Base-by-base conservation (phyloP, 1,140 invertebrate genomes). In the Matsumurasca onukii region DNA sequence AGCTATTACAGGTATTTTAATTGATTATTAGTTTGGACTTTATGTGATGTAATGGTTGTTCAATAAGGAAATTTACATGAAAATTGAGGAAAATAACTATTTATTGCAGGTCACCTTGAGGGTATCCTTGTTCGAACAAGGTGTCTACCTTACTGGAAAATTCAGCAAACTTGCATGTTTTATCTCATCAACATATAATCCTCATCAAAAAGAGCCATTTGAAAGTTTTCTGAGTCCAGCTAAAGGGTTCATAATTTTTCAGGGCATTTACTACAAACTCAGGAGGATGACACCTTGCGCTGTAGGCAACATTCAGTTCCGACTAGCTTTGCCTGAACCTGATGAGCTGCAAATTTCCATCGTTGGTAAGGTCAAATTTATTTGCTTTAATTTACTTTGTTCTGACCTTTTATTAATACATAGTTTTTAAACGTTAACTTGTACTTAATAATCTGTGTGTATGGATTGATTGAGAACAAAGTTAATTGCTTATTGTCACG, bases 271-370 rank as follows among this genome's bases (percentile, higher is more conserved):
- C 78, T 95, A 95, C 73, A 95, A 95, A 80, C 79, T 95, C 31
- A 85, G 93, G 49, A 83, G 89, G 51, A 88, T 94, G 86, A 86
- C 88, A 30, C 94, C 94, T 0, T 95, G 93, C 78, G 89, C 90
- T 65, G 79, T 96, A 13, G 89, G 88, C 72, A 88, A 91, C 78
- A 75, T 96, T 24, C 85, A 87, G 70, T 94, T 95, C 77, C 83
- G 87, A 75, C 83, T 95, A 3, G 90, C 92, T 73, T 79, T 94
- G 69, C 91, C 92, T 0, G 92, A 95, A 77, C 86, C 89, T 62
- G 94, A 98, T 78, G 94, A 97, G 82, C 88, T 98, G 70, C 95
- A 97, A 78, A 81, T 98, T 48, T 87, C 89, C 61, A 84, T 91
- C 15, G 82, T 89, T 69, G 79, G 88, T 86, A 77, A 80, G 34